A percentile compares a stretch with the other conserved stretches of the same genome.
These are phyloP conservation scores for Perizoma affinitatum DNA, from an alignment of 2,888 invertebrate species.

Conservation along the genomic window DNA sequence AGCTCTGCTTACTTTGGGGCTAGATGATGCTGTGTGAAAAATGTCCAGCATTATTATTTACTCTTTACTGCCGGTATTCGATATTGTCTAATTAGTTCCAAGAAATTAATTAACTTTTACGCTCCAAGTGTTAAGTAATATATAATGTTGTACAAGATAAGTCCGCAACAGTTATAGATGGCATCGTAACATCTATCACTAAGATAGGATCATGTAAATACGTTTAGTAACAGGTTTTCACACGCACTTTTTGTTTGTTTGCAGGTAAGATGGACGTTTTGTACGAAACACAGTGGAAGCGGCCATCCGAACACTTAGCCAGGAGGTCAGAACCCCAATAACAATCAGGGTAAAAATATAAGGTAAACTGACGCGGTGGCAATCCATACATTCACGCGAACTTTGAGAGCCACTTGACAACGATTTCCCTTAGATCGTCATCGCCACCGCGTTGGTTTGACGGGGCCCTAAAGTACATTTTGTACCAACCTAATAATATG, in stretches of 20 bases:
- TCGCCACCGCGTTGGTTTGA: no score
- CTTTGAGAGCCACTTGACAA: no score
- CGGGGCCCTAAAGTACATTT: no score
- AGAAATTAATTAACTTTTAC: constrained; percentile 35
- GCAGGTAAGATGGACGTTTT: constrained; percentile 54
- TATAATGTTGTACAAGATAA: constrained; percentile 43
- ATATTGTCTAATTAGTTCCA: constrained; percentile 43
- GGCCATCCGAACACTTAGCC: not conserved
- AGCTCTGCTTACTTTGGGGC: no score
- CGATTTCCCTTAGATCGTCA: no score
- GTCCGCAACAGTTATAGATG: constrained; percentile 41
- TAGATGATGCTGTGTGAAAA: no score
- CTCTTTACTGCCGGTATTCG: no score
- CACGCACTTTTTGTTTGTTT: constrained; percentile 46
- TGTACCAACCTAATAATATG: no score
- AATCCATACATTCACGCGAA: no score
- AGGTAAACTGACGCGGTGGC: no score
- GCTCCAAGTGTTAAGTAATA: constrained; percentile 35
- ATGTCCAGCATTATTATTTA: no score
- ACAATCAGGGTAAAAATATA: no score
- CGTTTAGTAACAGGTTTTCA: constrained; percentile 31
- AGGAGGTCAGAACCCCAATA: not conserved
- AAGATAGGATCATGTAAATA: constrained; percentile 43
- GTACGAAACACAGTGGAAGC: not conserved
- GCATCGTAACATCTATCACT: constrained; percentile 44